Base-by-base conservation (phyloP, 1,140 invertebrate genomes). In the Atta texana region DNA sequence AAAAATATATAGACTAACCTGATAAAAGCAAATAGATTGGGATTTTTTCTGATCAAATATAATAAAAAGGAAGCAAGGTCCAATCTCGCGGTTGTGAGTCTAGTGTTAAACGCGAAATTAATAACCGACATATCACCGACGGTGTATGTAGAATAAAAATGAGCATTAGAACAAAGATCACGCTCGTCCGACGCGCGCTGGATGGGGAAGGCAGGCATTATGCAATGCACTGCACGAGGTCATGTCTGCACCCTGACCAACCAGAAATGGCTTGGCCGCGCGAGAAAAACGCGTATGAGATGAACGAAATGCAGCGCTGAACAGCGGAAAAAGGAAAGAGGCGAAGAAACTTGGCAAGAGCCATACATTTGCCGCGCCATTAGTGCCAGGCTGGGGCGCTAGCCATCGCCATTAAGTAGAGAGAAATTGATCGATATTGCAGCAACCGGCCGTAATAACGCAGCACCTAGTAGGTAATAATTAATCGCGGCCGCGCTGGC, bases 361-460 rank as follows among this genome's bases (percentile, higher is more conserved):
- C 84, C 64, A 80, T 86, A 80, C 63, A 86, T 86, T 86, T 81
- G 76, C 85, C 85, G 57, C 61, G 64, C 76, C 85, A 86, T 86
- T 80, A 86, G 64, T 80, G 85, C 76, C 76, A 80, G 69, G 55
- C 80, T 57, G 69, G 80, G 39, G 80, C 69, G 80, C 80, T 84
- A 84, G 80, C 80, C 80, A 75, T 85, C 68, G 61, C 61, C 86
- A 87, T 87, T 87, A 87, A 87, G 80, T 66, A 85, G 68, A 86
- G 69, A 74, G 71, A 87, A 87, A 87, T 87, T 87, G 86, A 87
- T 87, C 86, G 75, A 87, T 87, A 87, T 85, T 87, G 86, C 81
- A 69, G 71, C 71, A 87, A 64, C 80, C 63, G 78, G 66, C 63
- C 57, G 78, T 84, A 87, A 87, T 87, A 84, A 87, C 78, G 77